Base-by-base conservation (phyloP, 2,797 vertebrate species). In the Anabacerthia variegaticeps region DNA sequence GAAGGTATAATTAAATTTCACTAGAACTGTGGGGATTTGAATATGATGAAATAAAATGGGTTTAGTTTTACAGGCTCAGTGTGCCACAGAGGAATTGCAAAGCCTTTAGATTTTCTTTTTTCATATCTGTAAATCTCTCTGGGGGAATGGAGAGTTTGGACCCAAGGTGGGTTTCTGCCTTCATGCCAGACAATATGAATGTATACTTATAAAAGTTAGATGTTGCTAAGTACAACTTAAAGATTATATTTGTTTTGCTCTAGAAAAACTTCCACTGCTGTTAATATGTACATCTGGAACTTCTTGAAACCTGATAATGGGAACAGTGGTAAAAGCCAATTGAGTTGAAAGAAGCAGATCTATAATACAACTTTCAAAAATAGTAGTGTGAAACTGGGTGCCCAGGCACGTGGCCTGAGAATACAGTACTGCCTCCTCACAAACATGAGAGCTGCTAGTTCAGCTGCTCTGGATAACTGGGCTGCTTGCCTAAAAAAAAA, bases 1-100 rank as follows among this genome's bases (percentile, higher is more conserved):
- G 90, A 95, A 97, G 93, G 89, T 91, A 72, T 95, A 96, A 97
- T 95, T 96, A 96, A 95, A 94, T 96, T 96, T 94, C 89, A 86
- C 67, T 94, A 69, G 66, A 95, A 93, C 96, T 89, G 61, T 93
- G 85, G 96, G 89, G 95, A 95, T 95, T 96, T 94, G 92, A 97
- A 93, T 92, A 87, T 85, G 93, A 92, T 96, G 92, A 97, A 96
- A 96, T 94, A 94, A 95, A 95, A 88, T 74, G 55, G 94, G 92
- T 85, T 96, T 91, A 65, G 89, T 91, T 97, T 96, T 96, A 89
- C 81, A 82, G 87, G 87, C 94, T 88, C 63, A 69, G 71, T 46
- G 59, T 90, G 62, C 54, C 78, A 79, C 84, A 68, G 88, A 90
- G 58, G 84, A 93, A 71, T 85, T 9, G 9, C 82, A 75, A 89